Conservation (phyloP, 2,797 vertebrate species). For the Xiphorhynchus erythropygius region DNA sequence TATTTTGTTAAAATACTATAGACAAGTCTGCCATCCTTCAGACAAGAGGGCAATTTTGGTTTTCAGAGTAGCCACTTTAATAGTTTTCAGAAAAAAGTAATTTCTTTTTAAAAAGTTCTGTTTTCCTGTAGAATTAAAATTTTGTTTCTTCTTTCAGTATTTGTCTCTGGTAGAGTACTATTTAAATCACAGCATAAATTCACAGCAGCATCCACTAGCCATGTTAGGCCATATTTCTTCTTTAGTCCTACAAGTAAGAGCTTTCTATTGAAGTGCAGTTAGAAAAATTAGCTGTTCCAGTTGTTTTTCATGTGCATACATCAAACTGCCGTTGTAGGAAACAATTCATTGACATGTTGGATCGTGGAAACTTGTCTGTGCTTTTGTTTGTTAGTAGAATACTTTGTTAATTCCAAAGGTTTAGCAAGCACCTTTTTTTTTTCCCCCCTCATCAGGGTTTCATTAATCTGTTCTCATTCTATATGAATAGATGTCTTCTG, state of each 20-base stretch:
- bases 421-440: neutral
- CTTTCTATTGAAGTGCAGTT: slow-evolving; percentile 20
- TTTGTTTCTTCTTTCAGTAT: neutral
- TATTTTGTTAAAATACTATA: neutral
- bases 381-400: slow-evolving; percentile 50
- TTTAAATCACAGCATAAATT: slow-evolving; percentile 28
- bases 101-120: neutral
- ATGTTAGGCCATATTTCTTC: neutral
- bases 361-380: slow-evolving; percentile 36
- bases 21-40: neutral
- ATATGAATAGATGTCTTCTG: neutral
- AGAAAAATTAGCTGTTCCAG: slow-evolving; percentile 41
- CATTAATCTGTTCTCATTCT: neutral
- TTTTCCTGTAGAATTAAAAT: neutral
- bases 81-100: neutral
- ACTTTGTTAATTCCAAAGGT: neutral
- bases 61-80: neutral
- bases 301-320: slow-evolving; percentile 19
- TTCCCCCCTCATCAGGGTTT: neutral
- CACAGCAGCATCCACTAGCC: neutral
- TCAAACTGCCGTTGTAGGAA: slow-evolving; percentile 25
- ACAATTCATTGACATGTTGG: slow-evolving; percentile 6
- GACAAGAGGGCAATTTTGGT: neutral
- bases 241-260: slow-evolving; percentile 29
- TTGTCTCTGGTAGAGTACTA: neutral